Evolutionary conservation across 2,888 invertebrate species (phyloP).

Genomic region (Caenorhabditis angaria): DNA sequence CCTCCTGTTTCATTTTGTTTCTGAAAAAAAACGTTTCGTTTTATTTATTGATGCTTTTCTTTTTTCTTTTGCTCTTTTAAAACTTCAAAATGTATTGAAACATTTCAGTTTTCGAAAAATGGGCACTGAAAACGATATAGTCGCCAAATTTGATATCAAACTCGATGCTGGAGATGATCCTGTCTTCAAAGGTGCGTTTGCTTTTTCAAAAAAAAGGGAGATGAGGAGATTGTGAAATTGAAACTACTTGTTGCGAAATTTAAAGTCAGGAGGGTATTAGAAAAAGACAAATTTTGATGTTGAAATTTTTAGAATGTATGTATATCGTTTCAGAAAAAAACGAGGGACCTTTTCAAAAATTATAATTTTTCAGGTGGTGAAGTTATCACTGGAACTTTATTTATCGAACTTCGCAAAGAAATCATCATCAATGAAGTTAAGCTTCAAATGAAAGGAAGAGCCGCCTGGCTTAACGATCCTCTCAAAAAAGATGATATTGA

Average conservation of each 20-base stretch:
- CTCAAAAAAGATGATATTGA: conserved; percentile 57
- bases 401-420: conserved; percentile 46
- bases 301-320: too few relatives aligned
- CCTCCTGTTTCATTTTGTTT: conserved; percentile 5
- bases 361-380: conserved; percentile 40
- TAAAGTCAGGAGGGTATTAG: too few relatives aligned
- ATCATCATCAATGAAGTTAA: conserved; percentile 54
- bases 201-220: neutral
- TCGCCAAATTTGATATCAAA: conserved; percentile 46
- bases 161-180: conserved; percentile 49
- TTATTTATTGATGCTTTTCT: neutral
- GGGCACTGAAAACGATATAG: conserved; percentile 43
- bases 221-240: too few relatives aligned
- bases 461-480: conserved; percentile 54
- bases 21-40: too few relatives aligned
- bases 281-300: too few relatives aligned
- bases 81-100: neutral
- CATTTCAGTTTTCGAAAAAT: conserved; percentile 13
- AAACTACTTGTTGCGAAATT: too few relatives aligned
- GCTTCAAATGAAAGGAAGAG: conserved; percentile 59
- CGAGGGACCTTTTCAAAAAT: too few relatives aligned
- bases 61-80: neutral
- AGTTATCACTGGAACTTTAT: conserved; percentile 49
- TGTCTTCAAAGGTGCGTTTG: conserved; percentile 42
- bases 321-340: too few relatives aligned